Evolutionary conservation across 2,113 vertebrate species (phyloP).

Genomic region (Pungitius pungitius): DNA sequence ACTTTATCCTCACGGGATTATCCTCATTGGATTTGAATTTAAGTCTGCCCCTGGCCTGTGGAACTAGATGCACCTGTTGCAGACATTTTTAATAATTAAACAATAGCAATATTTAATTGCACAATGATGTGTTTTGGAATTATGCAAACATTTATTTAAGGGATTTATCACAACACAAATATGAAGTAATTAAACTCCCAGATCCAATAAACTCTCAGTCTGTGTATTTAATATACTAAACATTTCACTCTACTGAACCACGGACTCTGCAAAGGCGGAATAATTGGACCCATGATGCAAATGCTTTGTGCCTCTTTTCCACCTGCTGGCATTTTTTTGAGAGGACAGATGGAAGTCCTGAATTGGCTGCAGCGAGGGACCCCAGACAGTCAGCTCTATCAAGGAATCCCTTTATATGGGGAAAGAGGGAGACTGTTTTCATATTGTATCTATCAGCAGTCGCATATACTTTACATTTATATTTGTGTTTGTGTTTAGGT

Average conservation of each 20-base stretch:
- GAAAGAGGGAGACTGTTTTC: slow-evolving; percentile 52
- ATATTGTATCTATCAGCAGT: slow-evolving; percentile 54
- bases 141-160: background rate
- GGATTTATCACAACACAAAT: background rate
- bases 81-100: slow-evolving; percentile 33
- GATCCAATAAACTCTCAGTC: slow-evolving; percentile 7
- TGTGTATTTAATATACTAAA: slow-evolving; percentile 20
- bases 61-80: slow-evolving; percentile 61
- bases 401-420: slow-evolving; percentile 66
- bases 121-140: background rate
- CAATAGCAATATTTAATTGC: slow-evolving; percentile 17
- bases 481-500: background rate
- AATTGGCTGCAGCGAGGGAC: slow-evolving; percentile 65
- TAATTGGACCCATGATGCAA: slow-evolving; percentile 57
- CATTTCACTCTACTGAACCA: slow-evolving; percentile 40
- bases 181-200: background rate
- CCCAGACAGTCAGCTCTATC: slow-evolving; percentile 66
- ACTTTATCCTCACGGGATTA: slow-evolving; percentile 66
- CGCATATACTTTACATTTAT: background rate
- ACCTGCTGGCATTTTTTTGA: slow-evolving; percentile 69
- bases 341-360: slow-evolving; percentile 78
- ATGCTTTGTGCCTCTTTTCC: slow-evolving; percentile 59
- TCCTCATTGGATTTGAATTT: slow-evolving; percentile 67
- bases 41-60: slow-evolving; percentile 48
- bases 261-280: slow-evolving; percentile 38